Evolutionary conservation across 23 tunicate species (phyloP).

Genomic region (Styela plicata): DNA sequence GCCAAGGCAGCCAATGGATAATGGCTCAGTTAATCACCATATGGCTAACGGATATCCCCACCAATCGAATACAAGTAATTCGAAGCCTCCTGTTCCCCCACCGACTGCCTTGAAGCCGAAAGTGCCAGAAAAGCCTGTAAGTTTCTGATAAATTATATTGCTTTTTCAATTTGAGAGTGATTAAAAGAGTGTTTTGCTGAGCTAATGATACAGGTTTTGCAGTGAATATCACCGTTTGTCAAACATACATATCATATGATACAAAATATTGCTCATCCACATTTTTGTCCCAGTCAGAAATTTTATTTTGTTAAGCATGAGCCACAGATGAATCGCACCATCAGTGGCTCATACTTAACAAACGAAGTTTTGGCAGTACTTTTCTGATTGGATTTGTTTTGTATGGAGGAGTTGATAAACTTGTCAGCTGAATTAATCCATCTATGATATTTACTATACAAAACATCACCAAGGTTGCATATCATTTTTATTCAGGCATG

Average conservation of each 20-base stretch:
- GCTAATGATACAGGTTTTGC: not conserved
- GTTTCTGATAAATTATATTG: not conserved
- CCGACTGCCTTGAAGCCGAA: constrained; percentile 21
- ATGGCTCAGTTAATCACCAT: not conserved
- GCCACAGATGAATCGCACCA: too few relatives aligned
- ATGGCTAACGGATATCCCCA: not conserved
- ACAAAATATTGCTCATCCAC: too few relatives aligned
- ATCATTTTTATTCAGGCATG: not conserved
- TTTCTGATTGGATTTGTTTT: too few relatives aligned
- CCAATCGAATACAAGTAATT: not conserved
- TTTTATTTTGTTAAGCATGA: too few relatives aligned
- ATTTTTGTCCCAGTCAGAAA: too few relatives aligned
- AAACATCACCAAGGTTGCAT: too few relatives aligned
- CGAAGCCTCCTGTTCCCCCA: constrained; percentile 17
- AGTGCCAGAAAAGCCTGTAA: constrained; percentile 32
- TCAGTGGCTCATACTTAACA: too few relatives aligned
- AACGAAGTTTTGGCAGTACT: too few relatives aligned
- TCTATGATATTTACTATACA: too few relatives aligned
- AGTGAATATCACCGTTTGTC: constrained; percentile 3
- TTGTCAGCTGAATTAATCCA: too few relatives aligned
- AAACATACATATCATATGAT: too few relatives aligned
- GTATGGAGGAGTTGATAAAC: too few relatives aligned
- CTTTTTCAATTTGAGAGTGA: not conserved
- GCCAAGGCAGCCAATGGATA: not conserved
- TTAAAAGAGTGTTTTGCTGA: not conserved